phyloP scores from a whole-genome alignment of 2,113 vertebrate genomes.

The Gnathonemus echidnorhynchus region DNA sequence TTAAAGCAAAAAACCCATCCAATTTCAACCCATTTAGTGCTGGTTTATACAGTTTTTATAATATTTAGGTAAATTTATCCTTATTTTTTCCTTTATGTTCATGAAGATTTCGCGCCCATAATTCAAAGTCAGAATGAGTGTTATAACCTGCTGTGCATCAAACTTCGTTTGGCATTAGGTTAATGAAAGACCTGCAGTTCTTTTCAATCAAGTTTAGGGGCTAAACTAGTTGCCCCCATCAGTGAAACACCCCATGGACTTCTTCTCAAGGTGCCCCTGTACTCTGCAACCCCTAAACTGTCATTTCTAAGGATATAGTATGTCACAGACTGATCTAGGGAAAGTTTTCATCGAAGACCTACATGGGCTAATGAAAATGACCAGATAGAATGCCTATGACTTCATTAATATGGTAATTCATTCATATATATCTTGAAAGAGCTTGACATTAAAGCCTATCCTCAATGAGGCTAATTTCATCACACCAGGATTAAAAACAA shows the following conservation, averaged over 20 bases:
- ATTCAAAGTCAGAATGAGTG: not conserved
- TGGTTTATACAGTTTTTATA: not conserved
- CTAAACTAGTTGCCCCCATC: not conserved
- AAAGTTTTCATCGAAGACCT: constrained; percentile 11
- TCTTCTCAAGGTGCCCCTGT: constrained; percentile 4
- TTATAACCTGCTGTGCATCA: not conserved
- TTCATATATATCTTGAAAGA: constrained; percentile 39
- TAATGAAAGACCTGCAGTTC: constrained; percentile 2
- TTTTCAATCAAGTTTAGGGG: not conserved
- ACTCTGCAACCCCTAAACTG: not conserved
- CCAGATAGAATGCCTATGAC: not conserved
- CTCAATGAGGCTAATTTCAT: constrained; percentile 23
- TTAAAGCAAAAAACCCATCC: not conserved
- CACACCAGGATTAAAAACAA: not conserved
- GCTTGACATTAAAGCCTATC: constrained; percentile 43
- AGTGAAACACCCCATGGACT: constrained; percentile 18
- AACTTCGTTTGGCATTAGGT: not conserved
- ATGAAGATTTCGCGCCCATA: not conserved
- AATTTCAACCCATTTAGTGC: not conserved
- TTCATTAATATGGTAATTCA: constrained; percentile 35
- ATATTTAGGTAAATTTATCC: not conserved
- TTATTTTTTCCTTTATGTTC: not conserved
- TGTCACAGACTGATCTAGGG: constrained; percentile 12
- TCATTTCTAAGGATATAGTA: constrained; percentile 10
- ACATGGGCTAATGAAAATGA: not conserved